Evolutionary conservation across 2,888 invertebrate species (phyloP).

Genomic region (Hedya salicella): DNA sequence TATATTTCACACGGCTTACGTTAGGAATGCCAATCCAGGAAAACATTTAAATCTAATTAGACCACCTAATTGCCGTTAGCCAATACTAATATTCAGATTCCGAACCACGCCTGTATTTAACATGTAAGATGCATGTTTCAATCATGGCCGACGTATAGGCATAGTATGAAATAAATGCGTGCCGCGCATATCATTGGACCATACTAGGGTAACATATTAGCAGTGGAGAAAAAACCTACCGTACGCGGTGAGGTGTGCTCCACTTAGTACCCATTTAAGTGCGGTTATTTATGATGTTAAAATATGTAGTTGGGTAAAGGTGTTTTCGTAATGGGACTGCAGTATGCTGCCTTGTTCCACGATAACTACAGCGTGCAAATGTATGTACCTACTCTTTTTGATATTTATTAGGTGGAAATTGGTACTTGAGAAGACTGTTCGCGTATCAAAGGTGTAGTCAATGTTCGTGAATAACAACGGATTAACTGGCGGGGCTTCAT

Average conservation of each 20-base stretch:
- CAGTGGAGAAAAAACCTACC: constrained; percentile 60
- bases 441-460: too few relatives aligned
- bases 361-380: too few relatives aligned
- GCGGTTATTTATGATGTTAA: constrained; percentile 11
- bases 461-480: too few relatives aligned
- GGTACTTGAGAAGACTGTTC: too few relatives aligned
- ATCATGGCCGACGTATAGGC: constrained; percentile 69
- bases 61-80: constrained; percentile 50
- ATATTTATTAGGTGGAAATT: too few relatives aligned
- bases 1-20: background rate
- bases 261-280: constrained; percentile 9
- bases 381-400: too few relatives aligned
- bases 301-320: background rate
- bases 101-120: constrained; percentile 50
- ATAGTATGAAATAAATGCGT: constrained; percentile 72
- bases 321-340: background rate
- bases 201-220: constrained; percentile 73
- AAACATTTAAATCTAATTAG: constrained; percentile 45
- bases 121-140: constrained; percentile 70
- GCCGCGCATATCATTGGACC: constrained; percentile 57
- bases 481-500: too few relatives aligned
- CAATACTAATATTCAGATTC: constrained; percentile 52
- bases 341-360: too few relatives aligned
- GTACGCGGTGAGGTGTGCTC: constrained; percentile 25
- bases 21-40: constrained; percentile 10